Evolutionary conservation across 2,888 invertebrate species (phyloP).

Genomic region (Himalopsyche tibetana): DNA sequence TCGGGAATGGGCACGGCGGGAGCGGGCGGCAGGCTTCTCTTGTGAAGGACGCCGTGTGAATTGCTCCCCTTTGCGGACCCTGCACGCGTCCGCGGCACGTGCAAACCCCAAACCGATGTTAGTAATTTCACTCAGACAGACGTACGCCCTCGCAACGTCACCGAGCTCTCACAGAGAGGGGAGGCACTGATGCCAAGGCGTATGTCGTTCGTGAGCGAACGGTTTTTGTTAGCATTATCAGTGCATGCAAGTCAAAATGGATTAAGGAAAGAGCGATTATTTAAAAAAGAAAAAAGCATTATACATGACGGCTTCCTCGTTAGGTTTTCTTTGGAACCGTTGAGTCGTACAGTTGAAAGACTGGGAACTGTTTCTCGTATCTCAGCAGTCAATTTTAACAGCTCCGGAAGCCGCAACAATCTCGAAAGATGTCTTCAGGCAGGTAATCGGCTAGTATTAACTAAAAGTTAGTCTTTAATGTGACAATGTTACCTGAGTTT

Average conservation of each 20-base stretch:
- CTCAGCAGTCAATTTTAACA: too few relatives aligned
- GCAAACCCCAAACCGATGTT: conserved; percentile 62
- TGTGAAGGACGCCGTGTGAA: conserved; percentile 91
- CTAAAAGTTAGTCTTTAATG: neutral
- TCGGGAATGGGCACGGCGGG: conserved; percentile 90
- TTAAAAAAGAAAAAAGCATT: neutral
- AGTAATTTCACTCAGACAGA: conserved; percentile 39
- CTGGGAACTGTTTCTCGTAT: too few relatives aligned
- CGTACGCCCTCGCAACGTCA: conserved; percentile 24
- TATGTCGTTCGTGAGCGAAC: neutral
- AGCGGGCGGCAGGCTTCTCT: conserved; percentile 89
- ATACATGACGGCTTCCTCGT: too few relatives aligned
- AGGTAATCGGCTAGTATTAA: too few relatives aligned
- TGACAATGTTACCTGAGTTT: conserved; percentile 57
- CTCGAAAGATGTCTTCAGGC: too few relatives aligned
- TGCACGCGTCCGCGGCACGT: conserved; percentile 66
- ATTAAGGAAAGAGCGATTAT: neutral
- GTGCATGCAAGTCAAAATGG: neutral
- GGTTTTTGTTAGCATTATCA: neutral
- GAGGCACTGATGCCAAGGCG: neutral
- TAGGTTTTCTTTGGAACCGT: too few relatives aligned
- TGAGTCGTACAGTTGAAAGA: too few relatives aligned
- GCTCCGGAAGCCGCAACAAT: too few relatives aligned
- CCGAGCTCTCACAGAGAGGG: neutral
- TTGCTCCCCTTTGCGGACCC: conserved; percentile 77